Evolutionary conservation across 2,797 vertebrate species (phyloP).

Genomic region (Micropoecilia bifurca): DNA sequence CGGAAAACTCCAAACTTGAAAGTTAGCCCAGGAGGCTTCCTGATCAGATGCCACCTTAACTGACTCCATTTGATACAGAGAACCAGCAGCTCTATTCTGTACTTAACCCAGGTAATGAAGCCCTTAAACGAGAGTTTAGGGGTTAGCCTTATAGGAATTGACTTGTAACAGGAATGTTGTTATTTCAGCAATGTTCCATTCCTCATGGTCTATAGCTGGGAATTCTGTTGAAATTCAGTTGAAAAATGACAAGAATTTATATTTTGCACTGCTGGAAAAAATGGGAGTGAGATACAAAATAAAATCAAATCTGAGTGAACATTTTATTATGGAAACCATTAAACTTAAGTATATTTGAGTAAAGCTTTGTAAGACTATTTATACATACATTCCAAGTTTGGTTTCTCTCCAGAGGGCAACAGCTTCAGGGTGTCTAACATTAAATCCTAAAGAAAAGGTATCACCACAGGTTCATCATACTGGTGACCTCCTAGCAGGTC

Average conservation of each 20-base stretch:
- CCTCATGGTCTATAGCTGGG: not conserved
- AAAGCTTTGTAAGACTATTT: not conserved
- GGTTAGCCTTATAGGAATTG: not conserved
- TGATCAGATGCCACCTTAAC: not conserved
- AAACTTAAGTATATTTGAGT: not conserved
- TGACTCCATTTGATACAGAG: not conserved
- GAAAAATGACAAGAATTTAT: too few species aligned
- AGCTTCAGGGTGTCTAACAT: not conserved
- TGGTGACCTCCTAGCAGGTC: not conserved
- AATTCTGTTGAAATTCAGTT: not conserved
- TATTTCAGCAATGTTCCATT: not conserved
- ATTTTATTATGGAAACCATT: too few species aligned
- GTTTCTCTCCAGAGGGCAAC: not conserved
- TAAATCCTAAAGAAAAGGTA: not conserved
- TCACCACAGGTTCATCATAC: not conserved
- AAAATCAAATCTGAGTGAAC: not conserved
- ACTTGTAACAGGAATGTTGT: not conserved
- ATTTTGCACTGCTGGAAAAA: too few species aligned
- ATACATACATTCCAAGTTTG: not conserved
- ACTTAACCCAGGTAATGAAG: not conserved
- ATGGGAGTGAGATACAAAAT: not conserved
- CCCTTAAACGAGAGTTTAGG: not conserved
- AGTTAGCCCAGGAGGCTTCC: not conserved
- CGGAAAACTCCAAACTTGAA: not conserved
- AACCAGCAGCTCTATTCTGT: not conserved